Conservation (phyloP, 2,888 invertebrate species). For the Smittia sp. region DNA sequence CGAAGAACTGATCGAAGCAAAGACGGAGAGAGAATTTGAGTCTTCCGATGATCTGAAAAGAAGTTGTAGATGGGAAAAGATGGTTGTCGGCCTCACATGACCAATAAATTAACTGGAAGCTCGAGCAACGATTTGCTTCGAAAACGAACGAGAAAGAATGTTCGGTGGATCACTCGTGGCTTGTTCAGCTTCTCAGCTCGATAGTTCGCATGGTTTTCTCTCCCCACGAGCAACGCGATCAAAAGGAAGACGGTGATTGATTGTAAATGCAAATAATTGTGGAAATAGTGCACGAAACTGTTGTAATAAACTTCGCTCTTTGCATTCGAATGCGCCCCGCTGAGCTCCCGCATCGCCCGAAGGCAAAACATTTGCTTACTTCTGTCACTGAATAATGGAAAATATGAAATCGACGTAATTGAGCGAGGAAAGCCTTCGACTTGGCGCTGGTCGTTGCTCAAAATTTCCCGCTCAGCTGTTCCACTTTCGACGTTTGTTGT, state of each 20-base stretch:
- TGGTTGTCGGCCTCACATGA: slow-evolving; percentile 1
- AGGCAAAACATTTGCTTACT: neutral
- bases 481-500: neutral
- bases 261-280: neutral
- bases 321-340: neutral
- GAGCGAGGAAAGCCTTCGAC: too few relatives aligned
- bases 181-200: too few relatives aligned
- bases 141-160: neutral
- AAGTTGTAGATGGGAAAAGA: neutral
- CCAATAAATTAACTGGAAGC: slow-evolving; percentile 13
- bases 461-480: neutral
- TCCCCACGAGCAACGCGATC: too few relatives aligned
- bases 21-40: neutral
- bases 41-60: neutral
- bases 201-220: too few relatives aligned
- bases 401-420: too few relatives aligned
- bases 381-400: too few relatives aligned
- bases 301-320: neutral
- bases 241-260: too few relatives aligned
- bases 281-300: neutral
- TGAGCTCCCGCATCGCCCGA: neutral
- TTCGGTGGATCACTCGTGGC: neutral
- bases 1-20: neutral
- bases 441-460: too few relatives aligned
- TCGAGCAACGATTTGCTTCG: neutral